Conservation (phyloP, 2,797 vertebrate genomes). For the Scomberomorus guttatus region DNA sequence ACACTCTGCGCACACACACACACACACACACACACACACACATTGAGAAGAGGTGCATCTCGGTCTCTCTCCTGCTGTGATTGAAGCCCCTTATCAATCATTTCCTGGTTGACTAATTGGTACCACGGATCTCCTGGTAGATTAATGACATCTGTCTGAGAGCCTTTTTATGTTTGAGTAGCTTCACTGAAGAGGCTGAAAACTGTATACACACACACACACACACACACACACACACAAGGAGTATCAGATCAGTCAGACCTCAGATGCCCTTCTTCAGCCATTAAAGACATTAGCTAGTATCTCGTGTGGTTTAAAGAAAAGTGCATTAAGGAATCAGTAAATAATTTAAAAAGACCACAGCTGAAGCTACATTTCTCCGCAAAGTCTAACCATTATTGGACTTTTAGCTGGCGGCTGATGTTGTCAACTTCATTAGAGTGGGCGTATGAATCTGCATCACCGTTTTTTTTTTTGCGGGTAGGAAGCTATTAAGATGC, state of each 20-base stretch:
- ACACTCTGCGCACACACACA: slow-evolving; percentile 11
- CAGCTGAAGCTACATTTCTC: slow-evolving; percentile 29
- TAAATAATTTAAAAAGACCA: slow-evolving; percentile 48
- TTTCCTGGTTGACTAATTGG: slow-evolving; percentile 72
- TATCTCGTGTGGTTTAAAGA: slow-evolving; percentile 14
- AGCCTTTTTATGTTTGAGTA: slow-evolving; percentile 43
- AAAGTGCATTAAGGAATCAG: slow-evolving; percentile 14
- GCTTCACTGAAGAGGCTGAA: slow-evolving; percentile 14
- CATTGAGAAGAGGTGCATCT: slow-evolving; percentile 8
- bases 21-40: slow-evolving; percentile 1
- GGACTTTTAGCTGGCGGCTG: slow-evolving; percentile 4
- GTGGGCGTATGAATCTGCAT: slow-evolving; percentile 24
- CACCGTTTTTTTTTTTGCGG: slow-evolving; percentile 26
- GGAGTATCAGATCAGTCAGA: background rate
- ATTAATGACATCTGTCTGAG: slow-evolving; percentile 67
- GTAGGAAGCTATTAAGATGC: slow-evolving; percentile 54
- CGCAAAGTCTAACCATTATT: slow-evolving; percentile 17
- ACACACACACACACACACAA: slow-evolving; percentile 3
- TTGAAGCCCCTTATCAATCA: slow-evolving; percentile 71
- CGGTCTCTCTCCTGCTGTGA: slow-evolving; percentile 41
- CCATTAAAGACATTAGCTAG: slow-evolving; percentile 13
- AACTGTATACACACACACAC: slow-evolving; percentile 4
- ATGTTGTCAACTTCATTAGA: slow-evolving; percentile 48
- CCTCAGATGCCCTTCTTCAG: slow-evolving; percentile 24
- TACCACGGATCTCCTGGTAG: slow-evolving; percentile 51